Percentiles rank a stretch among this genome's conserved stretches.
phyloP scores from a whole-genome alignment of 1,140 invertebrate genomes.

The Trypoxylus dichotomus region DNA sequence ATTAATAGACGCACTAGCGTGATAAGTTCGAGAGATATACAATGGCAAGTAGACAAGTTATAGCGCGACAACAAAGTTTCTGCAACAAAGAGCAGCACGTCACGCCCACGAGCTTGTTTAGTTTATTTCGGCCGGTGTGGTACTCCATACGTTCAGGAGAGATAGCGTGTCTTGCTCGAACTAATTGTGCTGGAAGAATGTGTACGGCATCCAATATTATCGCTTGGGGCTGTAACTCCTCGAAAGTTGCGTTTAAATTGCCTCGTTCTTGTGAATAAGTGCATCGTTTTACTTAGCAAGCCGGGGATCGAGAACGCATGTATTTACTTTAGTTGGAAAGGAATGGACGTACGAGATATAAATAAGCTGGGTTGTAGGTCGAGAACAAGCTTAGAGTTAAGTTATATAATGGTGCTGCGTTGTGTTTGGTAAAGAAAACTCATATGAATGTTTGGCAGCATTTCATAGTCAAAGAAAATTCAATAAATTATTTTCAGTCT shows the following conservation, averaged over 20 bases:
- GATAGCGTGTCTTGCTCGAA: not conserved
- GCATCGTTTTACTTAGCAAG: not conserved
- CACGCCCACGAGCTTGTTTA: not conserved
- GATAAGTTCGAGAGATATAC: not conserved
- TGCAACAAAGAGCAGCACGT: not conserved
- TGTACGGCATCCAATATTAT: constrained; percentile 2
- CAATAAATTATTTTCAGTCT: no score
- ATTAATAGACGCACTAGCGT: not conserved
- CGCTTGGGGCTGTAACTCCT: not conserved
- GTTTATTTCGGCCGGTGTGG: not conserved
- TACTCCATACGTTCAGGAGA: not conserved
- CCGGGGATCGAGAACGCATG: not conserved
- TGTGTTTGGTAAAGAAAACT: no score
- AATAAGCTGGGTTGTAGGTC: no score
- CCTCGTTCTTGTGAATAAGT: constrained; percentile 2
- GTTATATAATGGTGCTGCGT: no score
- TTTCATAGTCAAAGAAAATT: no score
- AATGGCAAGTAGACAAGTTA: not conserved
- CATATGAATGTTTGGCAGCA: no score
- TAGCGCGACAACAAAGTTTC: not conserved
- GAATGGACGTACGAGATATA: not conserved
- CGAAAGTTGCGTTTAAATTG: constrained; percentile 2
- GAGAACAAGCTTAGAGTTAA: no score
- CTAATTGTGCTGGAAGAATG: not conserved
- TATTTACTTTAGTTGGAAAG: not conserved